Conservation (phyloP, 2,888 invertebrate species). For the Zygothrica quintamaculata region DNA sequence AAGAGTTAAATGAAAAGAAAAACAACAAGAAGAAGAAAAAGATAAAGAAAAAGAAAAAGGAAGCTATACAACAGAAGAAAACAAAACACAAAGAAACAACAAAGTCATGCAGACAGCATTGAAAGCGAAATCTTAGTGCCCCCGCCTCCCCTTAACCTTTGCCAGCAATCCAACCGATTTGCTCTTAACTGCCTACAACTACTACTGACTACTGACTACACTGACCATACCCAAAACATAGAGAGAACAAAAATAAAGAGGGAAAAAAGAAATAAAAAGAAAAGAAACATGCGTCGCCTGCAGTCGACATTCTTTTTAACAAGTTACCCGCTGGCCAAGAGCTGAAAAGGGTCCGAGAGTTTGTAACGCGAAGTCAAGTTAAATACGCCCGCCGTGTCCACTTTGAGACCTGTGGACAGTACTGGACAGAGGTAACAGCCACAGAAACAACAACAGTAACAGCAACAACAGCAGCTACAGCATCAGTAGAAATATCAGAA, state of each 20-base stretch:
- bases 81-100: no score
- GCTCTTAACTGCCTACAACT: constrained; percentile 38
- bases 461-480: constrained; percentile 23
- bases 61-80: no score
- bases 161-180: constrained; percentile 26
- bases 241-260: constrained; percentile 17
- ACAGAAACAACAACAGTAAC: constrained; percentile 34
- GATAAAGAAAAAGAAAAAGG: no score
- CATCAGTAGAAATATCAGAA: constrained; percentile 74
- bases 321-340: constrained; percentile 64
- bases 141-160: constrained; percentile 43
- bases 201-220: constrained; percentile 36
- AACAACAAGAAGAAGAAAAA: constrained; percentile 45
- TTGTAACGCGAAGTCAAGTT: constrained; percentile 62
- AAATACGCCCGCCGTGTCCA: constrained; percentile 79
- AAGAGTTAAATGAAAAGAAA: constrained; percentile 12
- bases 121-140: constrained; percentile 74
- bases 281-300: constrained; percentile 73
- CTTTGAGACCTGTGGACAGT: constrained; percentile 48
- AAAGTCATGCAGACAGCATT: constrained; percentile 65
- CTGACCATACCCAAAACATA: constrained; percentile 32
- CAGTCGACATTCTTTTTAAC: constrained; percentile 79
- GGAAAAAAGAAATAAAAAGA: constrained; percentile 12
- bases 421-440: constrained; percentile 32
- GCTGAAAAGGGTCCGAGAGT: constrained; percentile 62